A percentile compares a stretch with the other conserved stretches of the same genome.
Evolutionary conservation across 2,888 invertebrate species (phyloP).

Genomic region (Lutraria lutraria): DNA sequence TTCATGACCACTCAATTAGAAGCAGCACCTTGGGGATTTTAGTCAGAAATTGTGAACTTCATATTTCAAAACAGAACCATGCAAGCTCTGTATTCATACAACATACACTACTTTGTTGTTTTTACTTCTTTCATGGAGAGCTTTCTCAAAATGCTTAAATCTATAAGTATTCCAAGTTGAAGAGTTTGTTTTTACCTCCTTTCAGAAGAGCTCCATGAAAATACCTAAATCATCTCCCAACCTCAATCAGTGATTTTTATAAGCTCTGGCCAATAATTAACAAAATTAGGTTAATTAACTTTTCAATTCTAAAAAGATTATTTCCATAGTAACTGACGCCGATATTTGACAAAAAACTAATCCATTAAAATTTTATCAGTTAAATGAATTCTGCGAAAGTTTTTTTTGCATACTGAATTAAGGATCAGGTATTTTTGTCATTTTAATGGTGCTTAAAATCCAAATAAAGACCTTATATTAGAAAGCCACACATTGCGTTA

Average conservation of each 20-base stretch:
- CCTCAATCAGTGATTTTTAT: not conserved
- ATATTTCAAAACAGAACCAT: not conserved
- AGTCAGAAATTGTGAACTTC: not conserved
- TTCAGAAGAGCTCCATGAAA: not conserved
- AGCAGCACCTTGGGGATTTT: not conserved
- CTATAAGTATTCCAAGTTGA: not conserved
- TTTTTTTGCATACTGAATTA: not conserved
- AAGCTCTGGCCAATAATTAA: not conserved
- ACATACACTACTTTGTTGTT: not conserved
- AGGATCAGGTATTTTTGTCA: not conserved
- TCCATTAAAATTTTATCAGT: conserved; percentile 1
- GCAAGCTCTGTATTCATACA: not conserved
- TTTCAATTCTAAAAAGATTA: not conserved
- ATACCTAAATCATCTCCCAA: too few relatives aligned
- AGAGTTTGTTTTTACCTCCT: not conserved
- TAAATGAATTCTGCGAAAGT: not conserved
- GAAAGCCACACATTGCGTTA: not conserved
- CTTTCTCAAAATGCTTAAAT: not conserved
- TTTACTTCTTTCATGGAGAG: not conserved
- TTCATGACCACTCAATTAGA: not conserved
- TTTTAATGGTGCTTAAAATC: conserved; percentile 7
- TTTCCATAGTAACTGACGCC: not conserved
- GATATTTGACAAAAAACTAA: not conserved
- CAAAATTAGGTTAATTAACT: conserved; percentile 13
- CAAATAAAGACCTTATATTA: not conserved